Conservation (phyloP, 1,140 invertebrate genomes). For the Cataglyphis hispanica region DNA sequence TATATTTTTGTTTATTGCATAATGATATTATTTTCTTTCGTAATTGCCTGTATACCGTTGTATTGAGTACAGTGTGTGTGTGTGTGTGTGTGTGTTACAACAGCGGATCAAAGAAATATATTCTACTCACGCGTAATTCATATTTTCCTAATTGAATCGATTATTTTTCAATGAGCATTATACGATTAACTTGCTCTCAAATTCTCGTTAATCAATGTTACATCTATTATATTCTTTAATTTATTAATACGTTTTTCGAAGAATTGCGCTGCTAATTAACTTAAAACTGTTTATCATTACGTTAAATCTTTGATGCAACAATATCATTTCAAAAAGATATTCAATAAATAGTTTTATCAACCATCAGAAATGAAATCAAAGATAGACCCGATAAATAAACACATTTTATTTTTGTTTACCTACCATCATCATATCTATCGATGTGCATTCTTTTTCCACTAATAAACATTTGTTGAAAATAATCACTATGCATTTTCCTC, state of each 20-base stretch:
- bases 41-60: neutral
- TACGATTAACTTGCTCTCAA: slow-evolving; percentile 7
- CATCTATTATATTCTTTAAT: neutral
- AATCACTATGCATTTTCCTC: neutral
- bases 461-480: slow-evolving; percentile 48
- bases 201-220: slow-evolving; percentile 14
- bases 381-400: neutral
- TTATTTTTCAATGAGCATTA: slow-evolving; percentile 23
- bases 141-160: slow-evolving; percentile 4
- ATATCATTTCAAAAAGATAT: neutral
- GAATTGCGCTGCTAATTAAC: slow-evolving; percentile 28
- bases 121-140: neutral
- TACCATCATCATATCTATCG: neutral
- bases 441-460: neutral
- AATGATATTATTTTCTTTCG: slow-evolving; percentile 27
- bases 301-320: slow-evolving; percentile 13
- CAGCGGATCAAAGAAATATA: neutral
- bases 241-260: slow-evolving; percentile 42
- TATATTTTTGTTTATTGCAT: slow-evolving; percentile 9
- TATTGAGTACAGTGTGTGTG: too few species aligned
- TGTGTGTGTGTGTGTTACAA: neutral
- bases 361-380: neutral
- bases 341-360: neutral
- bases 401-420: neutral
- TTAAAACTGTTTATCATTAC: slow-evolving; percentile 19